Conservation (phyloP, 2,888 invertebrate genomes). For the Nomada lathburiana region DNA sequence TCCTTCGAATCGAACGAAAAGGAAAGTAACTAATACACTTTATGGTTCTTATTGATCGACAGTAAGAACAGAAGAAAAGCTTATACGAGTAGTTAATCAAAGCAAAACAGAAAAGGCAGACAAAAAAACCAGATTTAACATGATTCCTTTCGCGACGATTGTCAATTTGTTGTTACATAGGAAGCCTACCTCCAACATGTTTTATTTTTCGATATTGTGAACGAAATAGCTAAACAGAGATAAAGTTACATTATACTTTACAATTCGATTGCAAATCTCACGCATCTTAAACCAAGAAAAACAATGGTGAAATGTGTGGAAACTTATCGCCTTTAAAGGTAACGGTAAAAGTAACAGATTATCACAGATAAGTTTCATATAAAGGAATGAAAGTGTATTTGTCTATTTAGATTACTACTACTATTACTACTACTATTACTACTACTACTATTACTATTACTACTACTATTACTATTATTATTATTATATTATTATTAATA, state of each 20-base stretch:
- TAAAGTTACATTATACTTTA: conserved; percentile 38
- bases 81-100: conserved; percentile 55
- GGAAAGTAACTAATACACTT: conserved; percentile 36
- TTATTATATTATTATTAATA: conserved; percentile 23
- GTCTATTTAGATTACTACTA: conserved; percentile 69
- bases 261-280: conserved; percentile 75
- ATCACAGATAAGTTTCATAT: conserved; percentile 68
- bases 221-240: conserved; percentile 23
- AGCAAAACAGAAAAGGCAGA: background rate
- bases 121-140: conserved; percentile 22
- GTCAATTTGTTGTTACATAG: conserved; percentile 28
- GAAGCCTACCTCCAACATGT: conserved; percentile 44
- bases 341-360: conserved; percentile 60
- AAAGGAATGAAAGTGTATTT: conserved; percentile 71
- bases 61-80: conserved; percentile 13
- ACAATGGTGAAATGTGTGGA: conserved; percentile 59
- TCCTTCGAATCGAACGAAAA: conserved; percentile 19
- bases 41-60: conserved; percentile 31
- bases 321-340: conserved; percentile 64
- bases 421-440: conserved; percentile 21
- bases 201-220: conserved; percentile 44
- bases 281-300: conserved; percentile 57
- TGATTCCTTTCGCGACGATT: conserved; percentile 40
- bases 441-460: background rate
- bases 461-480: background rate